These are phyloP conservation scores for Polymixis flavicincta DNA, from an alignment of 2,888 invertebrate species.

Conservation along the genomic window DNA sequence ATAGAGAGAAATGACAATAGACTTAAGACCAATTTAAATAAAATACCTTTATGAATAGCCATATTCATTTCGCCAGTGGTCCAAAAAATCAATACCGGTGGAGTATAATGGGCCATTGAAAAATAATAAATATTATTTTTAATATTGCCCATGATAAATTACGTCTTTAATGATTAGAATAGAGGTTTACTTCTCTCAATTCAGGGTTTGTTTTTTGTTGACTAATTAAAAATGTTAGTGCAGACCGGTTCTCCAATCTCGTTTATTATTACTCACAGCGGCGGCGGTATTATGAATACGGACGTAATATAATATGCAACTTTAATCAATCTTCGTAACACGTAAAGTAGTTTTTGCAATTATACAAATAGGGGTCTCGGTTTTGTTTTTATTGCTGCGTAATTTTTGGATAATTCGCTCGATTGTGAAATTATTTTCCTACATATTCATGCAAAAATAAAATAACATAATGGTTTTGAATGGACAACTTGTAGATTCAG, in stretches of 20 bases:
- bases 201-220: conserved; percentile 12
- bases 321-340: conserved; percentile 2
- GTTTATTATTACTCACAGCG: conserved; percentile 1
- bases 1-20: neutral
- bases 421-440: neutral
- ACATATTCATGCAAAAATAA: neutral
- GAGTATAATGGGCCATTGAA: neutral
- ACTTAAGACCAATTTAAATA: too few species aligned
- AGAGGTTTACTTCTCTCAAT: neutral
- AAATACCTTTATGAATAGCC: neutral
- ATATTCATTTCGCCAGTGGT: neutral
- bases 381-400: conserved; percentile 14
- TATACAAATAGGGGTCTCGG: neutral
- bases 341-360: neutral
- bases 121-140: neutral
- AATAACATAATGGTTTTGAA: neutral
- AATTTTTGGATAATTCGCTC: neutral
- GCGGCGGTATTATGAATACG: conserved; percentile 31
- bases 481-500: neutral
- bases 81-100: neutral
- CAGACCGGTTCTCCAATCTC: conserved; percentile 12
- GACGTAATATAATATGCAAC: conserved; percentile 33
- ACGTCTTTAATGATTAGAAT: conserved; percentile 5
- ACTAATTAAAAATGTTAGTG: neutral
- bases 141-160: neutral